phyloP scores from a whole-genome alignment of 2,888 invertebrate species.

The Athetis lepigone region DNA sequence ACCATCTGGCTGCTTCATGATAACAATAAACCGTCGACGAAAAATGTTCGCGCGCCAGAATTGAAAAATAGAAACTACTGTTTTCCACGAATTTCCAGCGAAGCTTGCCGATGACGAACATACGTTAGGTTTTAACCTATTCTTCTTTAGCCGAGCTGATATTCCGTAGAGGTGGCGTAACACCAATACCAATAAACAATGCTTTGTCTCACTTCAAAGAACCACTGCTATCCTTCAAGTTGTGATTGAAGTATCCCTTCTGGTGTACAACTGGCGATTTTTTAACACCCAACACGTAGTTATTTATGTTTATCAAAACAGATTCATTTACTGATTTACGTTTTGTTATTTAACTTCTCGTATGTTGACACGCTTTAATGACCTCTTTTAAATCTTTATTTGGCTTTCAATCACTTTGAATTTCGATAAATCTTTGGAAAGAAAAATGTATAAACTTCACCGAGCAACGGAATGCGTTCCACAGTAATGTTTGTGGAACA shows the following conservation, averaged over 20 bases:
- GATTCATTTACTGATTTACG: conserved; percentile 55
- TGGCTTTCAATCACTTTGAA: conserved; percentile 50
- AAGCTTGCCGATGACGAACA: conserved; percentile 62
- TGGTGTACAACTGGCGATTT: conserved; percentile 65
- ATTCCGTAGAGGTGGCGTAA: conserved; percentile 74
- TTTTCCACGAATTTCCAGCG: conserved; percentile 51
- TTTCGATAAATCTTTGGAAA: conserved; percentile 48
- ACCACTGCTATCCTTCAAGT: conserved; percentile 68
- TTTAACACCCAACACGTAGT: conserved; percentile 50
- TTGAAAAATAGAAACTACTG: conserved; percentile 56
- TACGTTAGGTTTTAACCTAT: conserved; percentile 73
- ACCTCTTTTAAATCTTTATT: conserved; percentile 55
- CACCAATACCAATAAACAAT: conserved; percentile 81
- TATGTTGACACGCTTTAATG: conserved; percentile 43
- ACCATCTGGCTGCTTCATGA: conserved; percentile 48
- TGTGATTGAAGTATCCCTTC: conserved; percentile 82
- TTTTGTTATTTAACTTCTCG: conserved; percentile 44
- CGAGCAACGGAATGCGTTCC: conserved; percentile 36
- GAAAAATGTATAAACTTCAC: conserved; percentile 29
- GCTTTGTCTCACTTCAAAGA: conserved; percentile 83
- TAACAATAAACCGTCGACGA: conserved; percentile 56
- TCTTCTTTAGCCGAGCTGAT: conserved; percentile 69
- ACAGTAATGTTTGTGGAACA: conserved; percentile 35
- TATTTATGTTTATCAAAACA: conserved; percentile 60
- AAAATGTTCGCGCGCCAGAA: conserved; percentile 54